These are phyloP conservation scores for Erynnis tages DNA, from an alignment of 2,888 invertebrate species.

Conservation along the genomic window DNA sequence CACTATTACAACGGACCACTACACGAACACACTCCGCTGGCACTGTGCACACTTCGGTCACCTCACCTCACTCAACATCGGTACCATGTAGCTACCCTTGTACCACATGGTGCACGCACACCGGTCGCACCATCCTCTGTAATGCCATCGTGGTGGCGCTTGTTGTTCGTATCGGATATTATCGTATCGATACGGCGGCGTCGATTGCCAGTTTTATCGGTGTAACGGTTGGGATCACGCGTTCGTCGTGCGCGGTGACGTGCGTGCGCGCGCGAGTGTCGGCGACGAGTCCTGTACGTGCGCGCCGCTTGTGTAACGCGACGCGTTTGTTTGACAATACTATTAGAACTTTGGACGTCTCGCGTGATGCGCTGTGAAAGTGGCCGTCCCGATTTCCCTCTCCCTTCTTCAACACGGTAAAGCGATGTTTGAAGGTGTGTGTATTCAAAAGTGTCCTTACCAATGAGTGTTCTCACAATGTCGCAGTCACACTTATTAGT, in stretches of 20 bases:
- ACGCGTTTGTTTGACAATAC: constrained; percentile 10
- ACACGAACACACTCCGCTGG: constrained; percentile 14
- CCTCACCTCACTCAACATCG: constrained; percentile 46
- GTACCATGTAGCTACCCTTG: constrained; percentile 48
- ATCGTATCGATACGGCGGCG: constrained; percentile 5
- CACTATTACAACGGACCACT: constrained; percentile 16
- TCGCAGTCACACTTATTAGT: too few relatives aligned
- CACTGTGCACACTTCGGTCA: constrained; percentile 27
- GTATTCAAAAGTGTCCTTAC: neutral
- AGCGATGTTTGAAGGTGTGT: neutral
- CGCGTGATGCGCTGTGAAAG: constrained; percentile 17
- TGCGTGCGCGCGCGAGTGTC: neutral
- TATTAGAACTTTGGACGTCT: constrained; percentile 11
- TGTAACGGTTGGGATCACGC: neutral
- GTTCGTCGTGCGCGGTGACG: neutral
- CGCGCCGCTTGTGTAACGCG: neutral
- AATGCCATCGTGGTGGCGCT: too few relatives aligned
- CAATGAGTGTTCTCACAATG: neutral
- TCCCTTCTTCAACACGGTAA: constrained; percentile 27
- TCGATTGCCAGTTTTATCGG: constrained; percentile 6
- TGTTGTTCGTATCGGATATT: neutral
- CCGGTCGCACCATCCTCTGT: neutral
- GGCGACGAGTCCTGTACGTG: neutral
- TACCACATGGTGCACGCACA: constrained; percentile 42
- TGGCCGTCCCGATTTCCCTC: constrained; percentile 9